Evolutionary conservation across 2,888 invertebrate genomes (phyloP).

Genomic region (Drosophila dives): DNA sequence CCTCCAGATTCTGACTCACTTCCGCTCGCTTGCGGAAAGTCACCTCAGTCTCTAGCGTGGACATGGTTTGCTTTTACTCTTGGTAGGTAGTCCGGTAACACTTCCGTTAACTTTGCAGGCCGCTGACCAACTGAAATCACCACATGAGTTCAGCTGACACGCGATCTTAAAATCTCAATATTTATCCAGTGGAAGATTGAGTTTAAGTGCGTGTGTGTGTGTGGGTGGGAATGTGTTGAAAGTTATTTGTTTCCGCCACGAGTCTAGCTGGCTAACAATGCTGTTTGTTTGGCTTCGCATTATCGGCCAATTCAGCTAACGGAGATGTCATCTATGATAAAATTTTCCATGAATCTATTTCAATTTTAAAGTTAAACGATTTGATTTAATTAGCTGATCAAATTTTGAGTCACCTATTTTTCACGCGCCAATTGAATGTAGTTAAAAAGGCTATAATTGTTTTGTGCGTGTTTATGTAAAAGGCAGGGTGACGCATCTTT

Average conservation of each 20-base stretch:
- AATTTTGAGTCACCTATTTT: constrained; percentile 36
- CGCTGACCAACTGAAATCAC: constrained; percentile 43
- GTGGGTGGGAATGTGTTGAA: constrained; percentile 61
- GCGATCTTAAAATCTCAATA: constrained; percentile 54
- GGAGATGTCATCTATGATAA: constrained; percentile 53
- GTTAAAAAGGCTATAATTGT: background rate
- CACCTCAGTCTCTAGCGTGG: constrained; percentile 74
- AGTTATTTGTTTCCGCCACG: constrained; percentile 71
- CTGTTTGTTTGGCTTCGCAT: constrained; percentile 39
- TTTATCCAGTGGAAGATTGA: constrained; percentile 30
- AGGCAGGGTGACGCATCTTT: too few relatives aligned
- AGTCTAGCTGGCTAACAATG: constrained; percentile 10
- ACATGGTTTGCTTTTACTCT: constrained; percentile 48
- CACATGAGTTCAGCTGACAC: constrained; percentile 44
- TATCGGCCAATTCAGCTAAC: constrained; percentile 49
- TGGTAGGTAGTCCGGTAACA: constrained; percentile 9
- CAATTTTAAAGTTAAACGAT: constrained; percentile 8
- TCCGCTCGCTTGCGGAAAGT: constrained; percentile 75
- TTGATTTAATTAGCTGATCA: constrained; percentile 28
- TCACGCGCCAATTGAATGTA: background rate
- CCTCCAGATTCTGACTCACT: constrained; percentile 72
- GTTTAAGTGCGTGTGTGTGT: background rate
- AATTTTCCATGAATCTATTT: constrained; percentile 72
- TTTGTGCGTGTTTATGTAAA: too few relatives aligned
- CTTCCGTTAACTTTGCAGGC: constrained; percentile 16